Evolutionary conservation across 2,888 invertebrate species (phyloP).

Genomic region (Eupithecia inturbata): DNA sequence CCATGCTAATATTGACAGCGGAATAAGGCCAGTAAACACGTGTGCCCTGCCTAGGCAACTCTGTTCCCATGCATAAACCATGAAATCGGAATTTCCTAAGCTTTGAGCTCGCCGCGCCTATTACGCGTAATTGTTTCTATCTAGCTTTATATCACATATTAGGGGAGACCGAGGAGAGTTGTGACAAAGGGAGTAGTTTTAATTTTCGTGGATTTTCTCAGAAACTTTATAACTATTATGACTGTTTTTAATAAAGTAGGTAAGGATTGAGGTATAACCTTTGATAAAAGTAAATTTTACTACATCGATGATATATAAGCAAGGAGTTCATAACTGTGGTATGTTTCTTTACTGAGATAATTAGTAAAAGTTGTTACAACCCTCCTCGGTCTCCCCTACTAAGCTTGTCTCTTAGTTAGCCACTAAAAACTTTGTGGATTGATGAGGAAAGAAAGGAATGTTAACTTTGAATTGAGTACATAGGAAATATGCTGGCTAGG

Average conservation of each 20-base stretch:
- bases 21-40: conserved; percentile 26
- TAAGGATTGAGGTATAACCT: too few species aligned
- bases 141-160: background rate
- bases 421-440: background rate
- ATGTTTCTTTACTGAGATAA: too few species aligned
- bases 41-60: conserved; percentile 27
- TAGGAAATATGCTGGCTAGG: background rate
- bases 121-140: conserved; percentile 42
- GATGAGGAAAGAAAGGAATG: background rate
- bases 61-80: conserved; percentile 46
- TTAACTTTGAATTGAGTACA: background rate
- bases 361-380: too few species aligned
- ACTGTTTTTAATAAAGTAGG: too few species aligned
- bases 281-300: too few species aligned
- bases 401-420: background rate
- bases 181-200: background rate
- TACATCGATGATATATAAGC: too few species aligned
- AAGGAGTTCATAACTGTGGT: too few species aligned
- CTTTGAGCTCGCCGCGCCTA: conserved; percentile 50
- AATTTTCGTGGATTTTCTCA: too few species aligned
- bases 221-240: too few species aligned
- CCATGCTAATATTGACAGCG: conserved; percentile 17
- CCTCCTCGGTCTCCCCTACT: background rate
- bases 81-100: conserved; percentile 51
- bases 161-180: too few species aligned